A percentile compares a stretch with the other conserved stretches of the same genome.
Conservation (phyloP, 2,113 vertebrate genomes). For the Arvicanthis niloticus region DNA sequence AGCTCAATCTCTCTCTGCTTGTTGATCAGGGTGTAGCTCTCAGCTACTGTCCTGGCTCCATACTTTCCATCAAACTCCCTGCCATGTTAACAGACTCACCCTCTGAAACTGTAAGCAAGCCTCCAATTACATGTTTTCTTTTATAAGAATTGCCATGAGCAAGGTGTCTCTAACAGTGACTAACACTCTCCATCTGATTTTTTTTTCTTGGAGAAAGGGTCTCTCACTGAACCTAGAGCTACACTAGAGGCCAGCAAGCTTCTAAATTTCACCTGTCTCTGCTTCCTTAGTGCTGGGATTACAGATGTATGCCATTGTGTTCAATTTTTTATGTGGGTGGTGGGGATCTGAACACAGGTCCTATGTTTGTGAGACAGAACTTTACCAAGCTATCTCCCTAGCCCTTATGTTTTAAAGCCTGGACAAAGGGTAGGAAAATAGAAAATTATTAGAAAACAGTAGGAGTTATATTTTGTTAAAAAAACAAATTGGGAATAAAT, state of each 20-base stretch:
- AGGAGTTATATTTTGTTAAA: background rate
- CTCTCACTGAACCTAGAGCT: background rate
- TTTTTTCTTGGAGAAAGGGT: background rate
- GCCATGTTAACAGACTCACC: background rate
- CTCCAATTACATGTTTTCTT: background rate
- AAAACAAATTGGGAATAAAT: background rate
- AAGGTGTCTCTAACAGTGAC: background rate
- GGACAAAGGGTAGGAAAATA: background rate
- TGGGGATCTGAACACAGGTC: background rate
- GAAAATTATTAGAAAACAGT: slow-evolving; percentile 26
- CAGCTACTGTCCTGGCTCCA: background rate
- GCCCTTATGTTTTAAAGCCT: background rate
- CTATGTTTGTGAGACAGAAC: background rate
- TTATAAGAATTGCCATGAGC: background rate
- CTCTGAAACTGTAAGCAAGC: background rate
- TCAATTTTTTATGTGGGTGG: background rate
- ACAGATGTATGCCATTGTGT: background rate
- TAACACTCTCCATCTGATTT: background rate
- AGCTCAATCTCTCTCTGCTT: background rate
- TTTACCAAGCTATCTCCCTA: background rate
- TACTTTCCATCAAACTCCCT: background rate
- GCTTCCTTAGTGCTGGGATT: background rate
- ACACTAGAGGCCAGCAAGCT: background rate
- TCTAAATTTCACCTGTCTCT: background rate
- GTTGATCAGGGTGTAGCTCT: background rate